Base-by-base conservation (phyloP, 1,140 invertebrate species). In the Ladona fulva region DNA sequence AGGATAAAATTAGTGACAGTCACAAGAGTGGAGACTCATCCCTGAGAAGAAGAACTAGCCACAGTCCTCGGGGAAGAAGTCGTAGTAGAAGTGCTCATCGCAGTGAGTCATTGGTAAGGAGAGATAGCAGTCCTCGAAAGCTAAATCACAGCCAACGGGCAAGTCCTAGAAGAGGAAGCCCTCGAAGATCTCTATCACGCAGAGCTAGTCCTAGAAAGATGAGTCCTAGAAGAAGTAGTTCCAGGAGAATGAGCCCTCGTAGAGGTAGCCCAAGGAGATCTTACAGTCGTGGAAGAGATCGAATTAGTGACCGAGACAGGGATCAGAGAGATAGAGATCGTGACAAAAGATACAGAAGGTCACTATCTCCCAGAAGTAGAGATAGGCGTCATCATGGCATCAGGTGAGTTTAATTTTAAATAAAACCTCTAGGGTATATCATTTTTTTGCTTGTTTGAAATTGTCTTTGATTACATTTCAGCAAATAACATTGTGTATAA, bases 341-440 rank as follows among this genome's bases (percentile, higher is more conserved):
- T 77, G 77, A 78, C 76, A 24, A 80, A 80, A 42, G 52, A 66
- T 12, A 66, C 14, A 16, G 81, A 83, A 59, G 82, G 85, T 73
- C 78, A 82, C 11, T 86, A 86, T 25, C 52, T 66, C 52, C 52
- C 16, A 83, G 85, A 80, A 84, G 86, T 25, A 84, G 84, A 79
- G 83, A 87, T 78, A 83, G 84, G 66, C 81, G 85, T 74, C 81
- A 82, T 80, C 78, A 83, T 79, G 78, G 81, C 74, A 81, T 3
- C n/a, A 16, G 52, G 52, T 66, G 3, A 19, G 52, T 66, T 1
- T 37, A 5, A 37, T 37, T 37, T 37, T 5, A 5, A 37, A 8
- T 8, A 5, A 37, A 37, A 37, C 29, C 29, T 5, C 8, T 5
- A 37, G 29, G 8, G 8, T 37, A 37, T 37, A n/a, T 37, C 1